Evolutionary conservation across 2,113 vertebrate species (phyloP).

Genomic region (Sander lucioperca): DNA sequence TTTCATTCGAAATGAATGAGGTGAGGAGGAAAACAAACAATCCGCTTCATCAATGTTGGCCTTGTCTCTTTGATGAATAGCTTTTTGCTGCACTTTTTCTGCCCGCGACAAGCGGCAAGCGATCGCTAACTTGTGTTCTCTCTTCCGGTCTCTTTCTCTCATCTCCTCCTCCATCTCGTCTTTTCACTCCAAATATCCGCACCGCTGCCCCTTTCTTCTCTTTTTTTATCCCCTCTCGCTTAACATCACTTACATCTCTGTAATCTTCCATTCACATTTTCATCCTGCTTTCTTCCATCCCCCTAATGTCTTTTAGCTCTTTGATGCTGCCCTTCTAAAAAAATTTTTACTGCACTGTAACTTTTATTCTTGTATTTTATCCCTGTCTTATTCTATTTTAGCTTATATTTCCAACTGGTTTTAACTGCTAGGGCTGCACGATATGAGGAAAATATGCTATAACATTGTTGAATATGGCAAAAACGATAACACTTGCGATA

Average conservation of each 20-base stretch:
- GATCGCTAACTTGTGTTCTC: constrained; percentile 65
- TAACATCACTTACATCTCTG: constrained; percentile 1
- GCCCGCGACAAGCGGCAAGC: constrained; percentile 51
- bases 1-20: constrained; percentile 75
- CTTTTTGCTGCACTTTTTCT: constrained; percentile 55
- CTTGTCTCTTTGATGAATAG: constrained; percentile 73
- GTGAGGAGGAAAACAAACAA: constrained; percentile 73
- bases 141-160: constrained; percentile 48
- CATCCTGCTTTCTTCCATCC: background rate
- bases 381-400: no score
- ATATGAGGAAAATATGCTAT: no score
- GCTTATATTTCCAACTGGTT: no score
- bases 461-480: no score
- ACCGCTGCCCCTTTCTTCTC: background rate
- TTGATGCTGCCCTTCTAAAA: no score
- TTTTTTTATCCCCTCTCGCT: background rate
- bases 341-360: no score
- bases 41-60: constrained; percentile 75
- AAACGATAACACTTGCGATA: no score
- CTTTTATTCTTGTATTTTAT: no score
- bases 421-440: no score
- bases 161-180: constrained; percentile 15
- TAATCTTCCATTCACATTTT: constrained; percentile 18
- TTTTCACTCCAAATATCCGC: constrained; percentile 43
- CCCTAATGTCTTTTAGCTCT: background rate